phyloP scores from a whole-genome alignment of 2,113 vertebrate species.

The Entosphenus tridentatus region DNA sequence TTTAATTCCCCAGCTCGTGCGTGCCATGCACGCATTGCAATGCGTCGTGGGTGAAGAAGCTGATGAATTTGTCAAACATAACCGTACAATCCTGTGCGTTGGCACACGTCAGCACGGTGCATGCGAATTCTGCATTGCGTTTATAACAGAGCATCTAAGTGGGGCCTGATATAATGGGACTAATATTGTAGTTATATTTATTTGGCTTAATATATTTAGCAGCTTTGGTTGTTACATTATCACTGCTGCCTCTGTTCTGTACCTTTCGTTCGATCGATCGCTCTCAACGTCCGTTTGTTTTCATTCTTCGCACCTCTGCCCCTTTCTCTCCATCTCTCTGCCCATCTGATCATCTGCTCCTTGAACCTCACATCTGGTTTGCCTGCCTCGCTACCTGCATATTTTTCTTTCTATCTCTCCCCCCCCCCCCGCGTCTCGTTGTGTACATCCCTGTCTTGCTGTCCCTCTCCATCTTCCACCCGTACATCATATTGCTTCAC shows the following conservation, averaged over 20 bases:
- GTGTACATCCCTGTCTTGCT: background rate
- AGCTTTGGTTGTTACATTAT: background rate
- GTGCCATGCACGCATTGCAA: too few relatives aligned
- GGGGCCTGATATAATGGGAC: too few relatives aligned
- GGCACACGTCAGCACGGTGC: too few relatives aligned
- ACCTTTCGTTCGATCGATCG: background rate
- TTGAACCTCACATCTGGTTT: background rate
- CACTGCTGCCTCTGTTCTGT: background rate
- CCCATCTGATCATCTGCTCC: slow-evolving; percentile 4
- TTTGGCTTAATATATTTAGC: too few relatives aligned
- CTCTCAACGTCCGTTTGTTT: background rate
- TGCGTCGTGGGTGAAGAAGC: too few relatives aligned
- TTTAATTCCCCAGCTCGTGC: too few relatives aligned
- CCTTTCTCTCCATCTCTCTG: slow-evolving; percentile 7
- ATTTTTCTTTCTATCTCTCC: background rate
- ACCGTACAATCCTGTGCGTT: too few relatives aligned
- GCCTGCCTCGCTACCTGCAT: too few relatives aligned
- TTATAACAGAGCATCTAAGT: too few relatives aligned
- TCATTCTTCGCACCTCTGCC: background rate
- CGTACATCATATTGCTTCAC: background rate
- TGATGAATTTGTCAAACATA: too few relatives aligned
- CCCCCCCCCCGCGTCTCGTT: background rate
- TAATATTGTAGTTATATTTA: too few relatives aligned
- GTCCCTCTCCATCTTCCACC: background rate
- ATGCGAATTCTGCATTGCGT: too few relatives aligned